phyloP scores from a whole-genome alignment of 1,140 invertebrate genomes.

The Neotoxoptera formosana region DNA sequence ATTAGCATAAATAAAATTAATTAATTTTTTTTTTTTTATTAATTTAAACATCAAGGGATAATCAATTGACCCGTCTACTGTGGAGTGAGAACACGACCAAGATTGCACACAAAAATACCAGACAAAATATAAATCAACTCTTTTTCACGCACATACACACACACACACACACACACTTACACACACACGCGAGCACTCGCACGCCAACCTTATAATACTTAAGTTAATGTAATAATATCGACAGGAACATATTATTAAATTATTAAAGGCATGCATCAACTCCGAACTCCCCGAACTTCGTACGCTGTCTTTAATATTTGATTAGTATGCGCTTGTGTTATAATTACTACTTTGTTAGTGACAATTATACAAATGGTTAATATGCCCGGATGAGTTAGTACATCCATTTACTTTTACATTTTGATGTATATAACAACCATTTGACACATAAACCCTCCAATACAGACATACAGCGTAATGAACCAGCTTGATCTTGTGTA shows the following conservation, averaged over 20 bases:
- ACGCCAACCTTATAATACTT: not conserved
- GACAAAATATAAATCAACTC: slow-evolving; percentile 33
- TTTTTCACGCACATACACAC: not conserved
- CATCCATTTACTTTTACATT: slow-evolving; percentile 1
- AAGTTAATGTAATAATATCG: not conserved
- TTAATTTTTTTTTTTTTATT: not conserved
- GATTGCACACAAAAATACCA: slow-evolving; percentile 42
- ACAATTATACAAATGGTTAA: not conserved
- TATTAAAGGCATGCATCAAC: slow-evolving; percentile 8
- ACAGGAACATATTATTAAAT: not conserved
- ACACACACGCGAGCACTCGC: not conserved
- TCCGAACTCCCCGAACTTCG: not conserved
- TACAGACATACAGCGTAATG: not conserved
- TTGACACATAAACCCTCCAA: not conserved
- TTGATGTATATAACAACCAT: not conserved
- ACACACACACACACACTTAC: not conserved
- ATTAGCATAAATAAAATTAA: slow-evolving; percentile 1
- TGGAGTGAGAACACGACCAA: slow-evolving; percentile 40
- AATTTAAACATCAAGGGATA: not conserved
- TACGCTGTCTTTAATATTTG: not conserved
- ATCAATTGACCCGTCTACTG: not conserved
- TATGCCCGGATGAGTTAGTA: not conserved
- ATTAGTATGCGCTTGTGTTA: not conserved
- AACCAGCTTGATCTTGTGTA: not conserved
- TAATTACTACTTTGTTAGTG: not conserved